phyloP scores from a whole-genome alignment of 2,888 invertebrate species.

The Drosophila sordidula region DNA sequence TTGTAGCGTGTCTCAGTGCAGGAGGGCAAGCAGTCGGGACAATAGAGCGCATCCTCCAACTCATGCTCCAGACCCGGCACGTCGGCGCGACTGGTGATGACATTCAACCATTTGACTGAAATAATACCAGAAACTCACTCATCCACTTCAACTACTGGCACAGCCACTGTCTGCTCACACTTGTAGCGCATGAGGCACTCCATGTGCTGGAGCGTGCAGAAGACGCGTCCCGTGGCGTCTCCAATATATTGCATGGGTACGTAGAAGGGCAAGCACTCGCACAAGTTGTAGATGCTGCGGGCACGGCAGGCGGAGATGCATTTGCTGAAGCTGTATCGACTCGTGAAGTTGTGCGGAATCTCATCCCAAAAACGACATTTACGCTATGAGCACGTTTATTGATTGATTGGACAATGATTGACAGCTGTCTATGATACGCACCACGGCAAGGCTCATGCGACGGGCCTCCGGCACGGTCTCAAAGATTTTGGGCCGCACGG shows the following conservation, averaged over 20 bases:
- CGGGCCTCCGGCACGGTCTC: conserved; percentile 70
- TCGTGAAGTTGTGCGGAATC: conserved; percentile 71
- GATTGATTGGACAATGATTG: conserved; percentile 23
- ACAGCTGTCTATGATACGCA: conserved; percentile 17
- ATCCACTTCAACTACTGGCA: conserved; percentile 2
- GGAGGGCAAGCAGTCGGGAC: conserved; percentile 87
- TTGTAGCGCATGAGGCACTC: conserved; percentile 86
- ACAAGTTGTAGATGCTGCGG: conserved; percentile 85
- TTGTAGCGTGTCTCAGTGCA: conserved; percentile 86
- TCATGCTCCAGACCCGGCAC: conserved; percentile 85
- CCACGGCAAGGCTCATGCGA: conserved; percentile 51
- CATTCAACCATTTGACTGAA: conserved; percentile 85
- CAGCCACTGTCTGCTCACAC: conserved; percentile 83
- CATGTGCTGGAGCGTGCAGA: conserved; percentile 80
- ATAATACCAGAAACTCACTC: conserved; percentile 25
- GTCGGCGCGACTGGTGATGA: conserved; percentile 77
- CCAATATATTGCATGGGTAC: conserved; percentile 54
- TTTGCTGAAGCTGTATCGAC: conserved; percentile 87
- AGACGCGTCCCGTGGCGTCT: conserved; percentile 48
- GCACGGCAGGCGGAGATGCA: conserved; percentile 87
- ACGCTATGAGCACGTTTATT: conserved; percentile 82
- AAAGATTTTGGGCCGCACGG: conserved; percentile 60
- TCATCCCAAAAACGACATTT: conserved; percentile 87
- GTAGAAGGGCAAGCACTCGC: conserved; percentile 87
- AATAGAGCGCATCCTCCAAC: conserved; percentile 86